Evolutionary conservation across 2,113 vertebrate genomes (phyloP), one percentile per base, ranked within the genome.

Genomic region (Sebastes fasciatus): DNA sequence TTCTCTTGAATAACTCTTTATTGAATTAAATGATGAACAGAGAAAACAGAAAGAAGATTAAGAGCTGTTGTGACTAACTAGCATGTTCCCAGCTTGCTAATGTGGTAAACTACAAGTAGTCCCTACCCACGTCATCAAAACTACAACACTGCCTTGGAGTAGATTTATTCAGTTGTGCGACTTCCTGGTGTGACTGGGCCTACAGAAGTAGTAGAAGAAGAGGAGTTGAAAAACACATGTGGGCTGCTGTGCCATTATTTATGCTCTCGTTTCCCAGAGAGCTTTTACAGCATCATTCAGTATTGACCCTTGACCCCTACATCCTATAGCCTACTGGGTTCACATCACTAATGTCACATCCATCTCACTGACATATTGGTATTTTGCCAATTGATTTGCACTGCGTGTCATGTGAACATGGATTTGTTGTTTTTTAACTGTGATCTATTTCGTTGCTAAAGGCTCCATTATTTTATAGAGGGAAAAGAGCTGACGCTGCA

Each of bases 301-400:
- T 6, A 62, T 80, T 76, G 68, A 63, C 21, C 40, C 2, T 12
- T 69, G n/a, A 80, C 10, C 34, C 19, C 12, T 26, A 46, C 13
- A 55, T 86, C 16, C 66, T 34, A 26, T 34, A 42, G 34, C 34
- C 34, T 34, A 34, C 2, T 54, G 4, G 4, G 4, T 51, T 68
- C 48, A 48, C 42, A 16, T 67, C 67, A 72, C 23, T 58, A 52
- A 74, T 34, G 10, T 73, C 23, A 51, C 19, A 52, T 81, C 13
- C 5, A 40, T 62, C 61, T 46, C 19, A 43, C 2, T 80, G 13
- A 64, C 61, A 23, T 63, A 4, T 57, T 80, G n/a, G 17, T 23
- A 48, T 21, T 80, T 65, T 19, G 21, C 34, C 58, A 40, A 60
- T 26, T 70, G 46, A 75, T 71, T 67, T 75, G 23, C 23, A 11